Evolutionary conservation across 2,113 vertebrate genomes (phyloP), one percentile per base, ranked within the genome.

Genomic region (Paramisgurnus dabryanus): DNA sequence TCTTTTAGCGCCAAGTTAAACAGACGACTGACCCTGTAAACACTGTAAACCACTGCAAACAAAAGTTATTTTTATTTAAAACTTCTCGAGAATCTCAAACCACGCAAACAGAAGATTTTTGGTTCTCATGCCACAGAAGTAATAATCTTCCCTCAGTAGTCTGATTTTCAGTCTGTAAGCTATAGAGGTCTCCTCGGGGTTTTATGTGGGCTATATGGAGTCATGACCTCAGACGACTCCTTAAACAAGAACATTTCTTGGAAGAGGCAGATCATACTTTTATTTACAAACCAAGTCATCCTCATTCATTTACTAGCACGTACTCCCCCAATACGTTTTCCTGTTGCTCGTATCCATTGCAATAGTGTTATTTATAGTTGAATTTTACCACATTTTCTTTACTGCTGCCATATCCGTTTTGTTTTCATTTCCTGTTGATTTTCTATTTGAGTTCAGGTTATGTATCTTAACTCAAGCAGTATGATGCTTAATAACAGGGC

Each of bases 211-310:
- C 55, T 39, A n/a, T 40, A 8, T 27, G 4, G 40, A 74, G 53
- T 61, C 71, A 61, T 61, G 57, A 47, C 55, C 10, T 12, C 40
- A 8, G 11, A 74, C 43, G 55, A 60, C 40, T 72, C 15, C 50
- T 72, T 12, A 57, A 57, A 71, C 50, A 71, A 50, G 15, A 72
- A 53, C 69, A 72, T 72, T 72, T 72, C 50, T 72, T 58, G 50
- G 53, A 58, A 41, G 17, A 57, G 68, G 8, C 68, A 57, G 15
- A 40, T 72, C 27, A 12, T 39, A 3, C 49, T 39, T 41, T 72
- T 34, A 57, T 58, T 73, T 10, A 22, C 55, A 43, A 43, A 58
- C 55, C 11, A 58, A 73, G 57, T 18, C 55, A 27, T 60, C 45
- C 50, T 12, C 15, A 57, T 58, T 41, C 27, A 41, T 7, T 41